Percentiles rank a stretch among this genome's conserved stretches.
phyloP scores from a whole-genome alignment of 2,113 vertebrate species.

The Oryzias woworae region DNA sequence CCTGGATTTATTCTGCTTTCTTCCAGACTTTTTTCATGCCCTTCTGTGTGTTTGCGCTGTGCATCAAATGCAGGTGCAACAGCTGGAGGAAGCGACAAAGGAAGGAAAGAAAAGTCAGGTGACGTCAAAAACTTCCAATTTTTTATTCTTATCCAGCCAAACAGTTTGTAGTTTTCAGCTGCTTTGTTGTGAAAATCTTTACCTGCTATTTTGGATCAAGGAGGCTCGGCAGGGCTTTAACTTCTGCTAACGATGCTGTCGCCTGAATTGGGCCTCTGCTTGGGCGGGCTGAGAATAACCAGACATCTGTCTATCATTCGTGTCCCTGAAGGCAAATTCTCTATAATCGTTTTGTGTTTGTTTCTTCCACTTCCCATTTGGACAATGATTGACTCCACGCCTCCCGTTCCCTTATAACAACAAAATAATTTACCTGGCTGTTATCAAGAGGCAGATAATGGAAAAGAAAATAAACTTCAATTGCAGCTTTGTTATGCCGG shows the following conservation, averaged over 20 bases:
- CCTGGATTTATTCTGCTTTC: conserved; percentile 23
- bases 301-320: conserved; percentile 19
- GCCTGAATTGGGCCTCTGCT: conserved; percentile 25
- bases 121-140: conserved; percentile 51
- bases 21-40: not conserved
- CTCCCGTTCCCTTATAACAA: conserved; percentile 46
- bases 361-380: conserved; percentile 55
- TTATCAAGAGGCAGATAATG: conserved; percentile 60
- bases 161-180: conserved; percentile 38
- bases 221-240: conserved; percentile 41
- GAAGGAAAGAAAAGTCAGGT: conserved; percentile 48
- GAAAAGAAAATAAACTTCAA: conserved; percentile 55
- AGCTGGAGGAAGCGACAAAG: conserved; percentile 24
- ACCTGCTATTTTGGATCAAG: conserved; percentile 46
- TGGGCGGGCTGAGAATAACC: conserved; percentile 6
- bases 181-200: conserved; percentile 56
- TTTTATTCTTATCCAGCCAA: conserved; percentile 21
- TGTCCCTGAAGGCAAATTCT: conserved; percentile 45
- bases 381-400: conserved; percentile 53
- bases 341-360: conserved; percentile 61
- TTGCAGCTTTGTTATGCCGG: conserved; percentile 35
- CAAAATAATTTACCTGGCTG: conserved; percentile 59
- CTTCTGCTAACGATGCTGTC: conserved; percentile 41
- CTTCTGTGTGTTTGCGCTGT: conserved; percentile 13
- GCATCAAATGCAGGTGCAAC: conserved; percentile 12